phyloP scores from a whole-genome alignment of 64 coral and sea anemone species.

The Astreopora myriophthalma region DNA sequence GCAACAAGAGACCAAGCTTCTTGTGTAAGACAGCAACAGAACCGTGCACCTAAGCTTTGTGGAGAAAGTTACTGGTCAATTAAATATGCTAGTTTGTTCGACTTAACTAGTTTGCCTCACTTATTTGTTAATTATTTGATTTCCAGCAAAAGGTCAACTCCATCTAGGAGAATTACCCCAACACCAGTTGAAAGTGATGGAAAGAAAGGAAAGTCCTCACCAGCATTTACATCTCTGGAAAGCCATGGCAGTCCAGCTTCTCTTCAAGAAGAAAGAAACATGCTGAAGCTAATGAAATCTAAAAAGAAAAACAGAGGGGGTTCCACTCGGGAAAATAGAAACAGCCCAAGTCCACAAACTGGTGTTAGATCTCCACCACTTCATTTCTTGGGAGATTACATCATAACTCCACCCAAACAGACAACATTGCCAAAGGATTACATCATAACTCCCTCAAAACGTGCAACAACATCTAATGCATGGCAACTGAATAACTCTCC shows the following conservation, averaged over 20 bases:
- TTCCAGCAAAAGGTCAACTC: constrained; percentile 68
- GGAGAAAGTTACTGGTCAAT: no score
- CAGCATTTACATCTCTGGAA: constrained; percentile 41
- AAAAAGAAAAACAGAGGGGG: constrained; percentile 70
- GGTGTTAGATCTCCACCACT: constrained; percentile 54
- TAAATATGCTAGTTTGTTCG: neutral
- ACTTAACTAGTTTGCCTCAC: neutral
- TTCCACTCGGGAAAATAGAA: constrained; percentile 68
- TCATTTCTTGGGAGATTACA: constrained; percentile 77
- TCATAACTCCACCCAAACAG: constrained; percentile 52
- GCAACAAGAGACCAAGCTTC: no score
- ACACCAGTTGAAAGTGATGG: constrained; percentile 67
- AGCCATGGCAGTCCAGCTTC: constrained; percentile 70
- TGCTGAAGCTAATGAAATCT: constrained; percentile 76
- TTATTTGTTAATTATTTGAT: constrained; percentile 1
- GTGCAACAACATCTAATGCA: neutral
- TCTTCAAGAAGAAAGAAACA: constrained; percentile 77
- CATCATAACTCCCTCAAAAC: constrained; percentile 43
- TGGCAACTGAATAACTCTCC: neutral
- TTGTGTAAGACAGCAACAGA: no score
- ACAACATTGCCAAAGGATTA: neutral
- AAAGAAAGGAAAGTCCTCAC: constrained; percentile 49
- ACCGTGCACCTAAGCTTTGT: no score
- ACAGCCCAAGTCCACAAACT: constrained; percentile 63
- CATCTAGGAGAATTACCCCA: constrained; percentile 85